Evolutionary conservation across 2,113 vertebrate genomes (phyloP).

Genomic region (Platycercus adscitus): DNA sequence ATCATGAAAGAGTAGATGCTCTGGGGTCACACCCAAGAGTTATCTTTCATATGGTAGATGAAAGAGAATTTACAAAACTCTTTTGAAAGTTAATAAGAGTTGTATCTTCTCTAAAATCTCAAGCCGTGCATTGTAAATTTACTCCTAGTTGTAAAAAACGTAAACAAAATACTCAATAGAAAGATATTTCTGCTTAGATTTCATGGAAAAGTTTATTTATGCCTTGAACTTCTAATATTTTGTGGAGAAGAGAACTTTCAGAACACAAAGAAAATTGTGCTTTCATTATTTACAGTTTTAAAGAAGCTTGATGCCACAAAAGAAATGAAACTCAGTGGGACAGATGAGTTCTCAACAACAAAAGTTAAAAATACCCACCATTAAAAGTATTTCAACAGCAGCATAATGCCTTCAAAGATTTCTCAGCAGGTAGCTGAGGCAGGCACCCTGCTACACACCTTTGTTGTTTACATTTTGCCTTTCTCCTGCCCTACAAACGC

Average conservation of each 20-base stretch:
- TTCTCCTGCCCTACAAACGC: not conserved
- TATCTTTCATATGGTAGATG: not conserved
- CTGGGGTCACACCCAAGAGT: not conserved
- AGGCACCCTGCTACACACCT: not conserved
- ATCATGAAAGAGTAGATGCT: not conserved
- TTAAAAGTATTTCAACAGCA: not conserved
- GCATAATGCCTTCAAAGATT: not conserved
- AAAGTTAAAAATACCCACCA: constrained; percentile 11
- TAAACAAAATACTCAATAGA: not conserved
- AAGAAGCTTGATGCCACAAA: not conserved
- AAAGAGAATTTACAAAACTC: not conserved
- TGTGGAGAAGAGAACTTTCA: not conserved
- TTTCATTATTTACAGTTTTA: constrained; percentile 40
- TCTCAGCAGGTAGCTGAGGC: not conserved
- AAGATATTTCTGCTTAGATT: not conserved
- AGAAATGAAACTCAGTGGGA: constrained; percentile 38
- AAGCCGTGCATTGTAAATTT: not conserved
- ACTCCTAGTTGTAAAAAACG: not conserved
- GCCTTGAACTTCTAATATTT: not conserved
- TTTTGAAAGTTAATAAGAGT: not conserved
- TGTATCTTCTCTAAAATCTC: not conserved
- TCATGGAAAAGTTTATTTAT: not conserved
- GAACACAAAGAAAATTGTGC: constrained; percentile 1
- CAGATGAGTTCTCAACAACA: not conserved
- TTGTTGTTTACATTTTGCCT: not conserved